These are phyloP conservation scores for Cryptocephalus moraei DNA, from an alignment of 2,888 invertebrate genomes.

Conservation along the genomic window DNA sequence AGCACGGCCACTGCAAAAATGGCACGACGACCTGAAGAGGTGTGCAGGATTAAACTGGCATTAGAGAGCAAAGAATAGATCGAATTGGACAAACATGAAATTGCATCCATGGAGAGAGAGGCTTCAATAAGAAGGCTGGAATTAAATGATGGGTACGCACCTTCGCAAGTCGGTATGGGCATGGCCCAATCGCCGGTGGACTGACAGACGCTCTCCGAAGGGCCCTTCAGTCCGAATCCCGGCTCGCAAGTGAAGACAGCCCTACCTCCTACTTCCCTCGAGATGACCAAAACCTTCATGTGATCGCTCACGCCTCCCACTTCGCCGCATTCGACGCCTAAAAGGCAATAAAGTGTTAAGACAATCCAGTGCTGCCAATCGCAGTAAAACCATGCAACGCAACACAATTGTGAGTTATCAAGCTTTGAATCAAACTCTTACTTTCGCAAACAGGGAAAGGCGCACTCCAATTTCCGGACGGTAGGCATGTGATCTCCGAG, in stretches of 20 bases:
- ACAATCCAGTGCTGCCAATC: too few species aligned
- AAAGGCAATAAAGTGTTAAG: too few species aligned
- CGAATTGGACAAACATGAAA: too few species aligned
- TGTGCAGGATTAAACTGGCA: too few species aligned
- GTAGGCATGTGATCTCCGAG: constrained; percentile 61
- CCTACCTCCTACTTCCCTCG: constrained; percentile 69
- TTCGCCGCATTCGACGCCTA: constrained; percentile 73
- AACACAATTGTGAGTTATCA: too few species aligned
- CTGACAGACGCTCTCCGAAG: constrained; percentile 64
- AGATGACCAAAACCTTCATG: constrained; percentile 61
- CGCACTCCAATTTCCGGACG: constrained; percentile 79
- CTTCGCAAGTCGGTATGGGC: constrained; percentile 66
- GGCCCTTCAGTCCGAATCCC: constrained; percentile 66
- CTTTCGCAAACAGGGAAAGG: constrained; percentile 75
- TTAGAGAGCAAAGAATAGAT: too few species aligned
- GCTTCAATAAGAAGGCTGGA: too few species aligned
- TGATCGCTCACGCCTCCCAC: constrained; percentile 50
- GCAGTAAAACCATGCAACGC: too few species aligned
- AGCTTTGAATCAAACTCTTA: too few species aligned
- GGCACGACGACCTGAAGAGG: too few species aligned
- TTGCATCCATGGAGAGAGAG: too few species aligned
- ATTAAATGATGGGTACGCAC: constrained; percentile 36
- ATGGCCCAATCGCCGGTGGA: constrained; percentile 71
- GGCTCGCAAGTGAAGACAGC: constrained; percentile 71
- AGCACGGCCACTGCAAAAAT: too few species aligned